Conservation (phyloP, 2,797 vertebrate species). For the Hyperoplus immaculatus region DNA sequence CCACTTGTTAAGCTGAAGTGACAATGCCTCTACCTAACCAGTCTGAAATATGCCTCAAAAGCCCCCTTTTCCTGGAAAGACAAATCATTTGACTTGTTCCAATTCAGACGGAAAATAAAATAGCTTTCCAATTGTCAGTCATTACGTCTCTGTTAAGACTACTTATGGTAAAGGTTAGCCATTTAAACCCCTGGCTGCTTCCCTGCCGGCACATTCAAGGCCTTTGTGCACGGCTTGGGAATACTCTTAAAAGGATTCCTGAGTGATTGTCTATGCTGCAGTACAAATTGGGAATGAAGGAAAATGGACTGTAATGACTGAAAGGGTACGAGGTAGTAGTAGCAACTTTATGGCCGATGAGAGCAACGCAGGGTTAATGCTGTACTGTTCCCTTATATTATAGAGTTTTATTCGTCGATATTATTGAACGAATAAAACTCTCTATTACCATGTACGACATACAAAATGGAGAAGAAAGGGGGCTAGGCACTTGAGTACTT, state of each 20-base stretch:
- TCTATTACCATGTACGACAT: conserved; percentile 45
- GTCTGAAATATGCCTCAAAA: conserved; percentile 3
- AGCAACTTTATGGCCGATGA: conserved; percentile 60
- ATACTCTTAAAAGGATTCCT: conserved; percentile 79
- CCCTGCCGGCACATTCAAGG: conserved; percentile 56
- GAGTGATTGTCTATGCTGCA: conserved; percentile 75
- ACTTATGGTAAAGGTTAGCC: conserved; percentile 63
- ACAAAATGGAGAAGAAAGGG: conserved; percentile 8
- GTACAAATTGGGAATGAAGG: conserved; percentile 67
- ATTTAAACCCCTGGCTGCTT: conserved; percentile 59
- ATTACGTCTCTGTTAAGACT: conserved; percentile 58
- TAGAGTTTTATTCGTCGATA: conserved; percentile 17
- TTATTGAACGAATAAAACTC: conserved; percentile 58
- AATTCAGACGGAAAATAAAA: conserved; percentile 56
- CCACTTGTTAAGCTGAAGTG: not conserved
- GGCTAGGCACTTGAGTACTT: conserved; percentile 1
- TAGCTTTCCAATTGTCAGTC: conserved; percentile 44
- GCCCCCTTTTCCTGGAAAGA: conserved; percentile 46
- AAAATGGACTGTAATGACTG: conserved; percentile 72
- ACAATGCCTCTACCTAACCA: conserved; percentile 21
- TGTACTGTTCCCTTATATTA: conserved; percentile 13
- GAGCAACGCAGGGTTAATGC: conserved; percentile 50
- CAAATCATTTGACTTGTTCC: conserved; percentile 36
- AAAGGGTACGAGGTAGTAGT: conserved; percentile 50
- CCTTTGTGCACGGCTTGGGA: conserved; percentile 59